phyloP scores from a whole-genome alignment of 2,797 vertebrate species.

The Chloroceryle amazona region DNA sequence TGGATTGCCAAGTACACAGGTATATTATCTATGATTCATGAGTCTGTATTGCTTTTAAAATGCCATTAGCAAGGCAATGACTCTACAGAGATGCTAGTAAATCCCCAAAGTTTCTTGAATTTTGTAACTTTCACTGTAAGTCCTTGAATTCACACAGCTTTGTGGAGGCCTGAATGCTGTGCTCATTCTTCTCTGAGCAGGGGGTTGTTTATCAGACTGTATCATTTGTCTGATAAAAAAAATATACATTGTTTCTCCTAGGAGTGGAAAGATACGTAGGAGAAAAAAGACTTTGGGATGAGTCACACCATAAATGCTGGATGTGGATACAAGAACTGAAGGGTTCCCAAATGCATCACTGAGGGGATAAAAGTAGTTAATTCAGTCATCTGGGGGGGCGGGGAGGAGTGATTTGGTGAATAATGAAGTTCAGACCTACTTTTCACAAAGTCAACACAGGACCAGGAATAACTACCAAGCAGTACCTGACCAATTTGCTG shows the following conservation, averaged over 20 bases:
- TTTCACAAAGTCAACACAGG: not conserved
- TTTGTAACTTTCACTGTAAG: not conserved
- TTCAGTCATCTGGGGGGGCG: not conserved
- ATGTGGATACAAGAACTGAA: not conserved
- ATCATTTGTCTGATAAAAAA: not conserved
- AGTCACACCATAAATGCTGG: not conserved
- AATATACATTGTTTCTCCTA: not conserved
- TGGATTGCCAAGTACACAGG: constrained; percentile 41
- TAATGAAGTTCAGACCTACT: not conserved
- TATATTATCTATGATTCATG: constrained; percentile 64
- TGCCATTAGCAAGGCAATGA: not conserved
- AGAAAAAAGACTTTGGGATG: not conserved
- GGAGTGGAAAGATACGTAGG: not conserved
- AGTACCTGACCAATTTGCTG: not conserved
- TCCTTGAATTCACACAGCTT: not conserved
- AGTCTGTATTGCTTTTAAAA: constrained; percentile 14
- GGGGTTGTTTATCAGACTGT: not conserved
- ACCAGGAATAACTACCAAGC: not conserved
- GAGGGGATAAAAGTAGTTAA: not conserved
- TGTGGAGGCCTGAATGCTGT: not conserved
- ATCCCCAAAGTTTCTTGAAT: not conserved
- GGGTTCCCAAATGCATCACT: not conserved
- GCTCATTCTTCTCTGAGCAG: not conserved
- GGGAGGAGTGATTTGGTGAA: not conserved
- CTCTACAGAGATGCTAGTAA: not conserved